phyloP scores from a whole-genome alignment of 1,140 invertebrate species.

The Zaprionus davidi region DNA sequence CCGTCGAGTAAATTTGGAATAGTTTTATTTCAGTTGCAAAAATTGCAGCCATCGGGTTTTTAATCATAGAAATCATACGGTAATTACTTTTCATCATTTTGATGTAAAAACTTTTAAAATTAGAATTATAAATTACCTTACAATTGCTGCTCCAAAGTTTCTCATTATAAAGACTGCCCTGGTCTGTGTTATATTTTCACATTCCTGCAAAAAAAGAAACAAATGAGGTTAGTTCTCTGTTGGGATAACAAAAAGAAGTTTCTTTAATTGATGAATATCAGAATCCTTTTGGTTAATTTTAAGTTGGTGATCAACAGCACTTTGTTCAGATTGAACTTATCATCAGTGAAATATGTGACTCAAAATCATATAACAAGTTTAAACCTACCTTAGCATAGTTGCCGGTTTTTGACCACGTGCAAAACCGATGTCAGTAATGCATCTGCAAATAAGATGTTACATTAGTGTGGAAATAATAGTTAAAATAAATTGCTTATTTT shows the following conservation, averaged over 20 bases:
- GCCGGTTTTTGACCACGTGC: conserved; percentile 54
- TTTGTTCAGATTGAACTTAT: conserved; percentile 81
- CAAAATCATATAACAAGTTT: background rate
- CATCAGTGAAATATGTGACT: conserved; percentile 51
- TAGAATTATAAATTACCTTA: background rate
- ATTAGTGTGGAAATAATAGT: background rate
- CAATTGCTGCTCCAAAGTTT: background rate
- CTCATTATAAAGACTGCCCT: background rate
- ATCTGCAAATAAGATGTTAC: conserved; percentile 12
- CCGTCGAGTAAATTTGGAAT: background rate
- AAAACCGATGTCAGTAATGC: background rate
- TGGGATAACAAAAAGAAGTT: background rate
- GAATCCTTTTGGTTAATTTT: conserved; percentile 82
- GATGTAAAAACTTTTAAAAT: background rate
- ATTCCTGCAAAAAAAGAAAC: conserved; percentile 17
- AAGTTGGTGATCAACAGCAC: conserved; percentile 73
- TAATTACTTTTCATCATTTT: conserved; percentile 71
- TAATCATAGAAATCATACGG: conserved; percentile 70
- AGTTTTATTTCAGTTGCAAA: conserved; percentile 66
- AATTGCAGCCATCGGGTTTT: conserved; percentile 70
- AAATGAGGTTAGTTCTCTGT: conserved; percentile 38
- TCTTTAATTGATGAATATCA: conserved; percentile 34
- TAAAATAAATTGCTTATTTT: background rate
- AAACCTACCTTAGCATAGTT: background rate
- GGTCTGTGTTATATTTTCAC: background rate